Percentiles rank a stretch among this genome's conserved stretches.
Evolutionary conservation across 2,113 vertebrate species (phyloP).

Genomic region (Prinia subflava): DNA sequence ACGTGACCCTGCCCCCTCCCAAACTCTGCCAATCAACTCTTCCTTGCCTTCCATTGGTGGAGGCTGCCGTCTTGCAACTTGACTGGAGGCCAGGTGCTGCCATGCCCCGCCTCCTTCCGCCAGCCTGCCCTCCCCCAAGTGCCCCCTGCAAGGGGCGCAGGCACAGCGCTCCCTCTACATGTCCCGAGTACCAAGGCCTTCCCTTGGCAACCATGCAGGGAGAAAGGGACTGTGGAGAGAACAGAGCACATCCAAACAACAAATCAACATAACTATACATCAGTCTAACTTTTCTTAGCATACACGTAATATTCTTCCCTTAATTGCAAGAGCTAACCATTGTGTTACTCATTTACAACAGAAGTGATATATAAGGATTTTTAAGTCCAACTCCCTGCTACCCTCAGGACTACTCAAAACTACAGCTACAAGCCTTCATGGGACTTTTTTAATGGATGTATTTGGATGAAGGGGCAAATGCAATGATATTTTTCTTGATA

Average conservation of each 20-base stretch:
- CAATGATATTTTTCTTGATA: fast-evolving
- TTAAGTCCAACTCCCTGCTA: not conserved
- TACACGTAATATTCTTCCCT: not conserved
- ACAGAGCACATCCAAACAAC: not conserved
- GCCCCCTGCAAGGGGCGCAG: no score
- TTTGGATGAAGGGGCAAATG: not conserved
- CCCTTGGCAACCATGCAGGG: not conserved
- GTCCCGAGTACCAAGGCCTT: not conserved
- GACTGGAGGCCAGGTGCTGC: not conserved
- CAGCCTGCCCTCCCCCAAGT: not conserved
- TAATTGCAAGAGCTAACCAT: not conserved
- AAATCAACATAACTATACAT: not conserved
- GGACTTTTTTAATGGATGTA: not conserved
- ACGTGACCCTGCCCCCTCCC: not conserved
- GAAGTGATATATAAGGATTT: not conserved
- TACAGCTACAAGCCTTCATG: not conserved
- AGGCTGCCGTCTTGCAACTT: not conserved
- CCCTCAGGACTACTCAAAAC: not conserved
- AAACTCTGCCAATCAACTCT: not conserved
- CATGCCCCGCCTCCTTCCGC: not conserved
- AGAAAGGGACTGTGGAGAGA: not conserved
- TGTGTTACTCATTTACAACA: not conserved
- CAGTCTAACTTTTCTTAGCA: not conserved
- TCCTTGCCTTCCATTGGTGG: not conserved
- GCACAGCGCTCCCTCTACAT: not conserved